Percentiles rank a stretch among this genome's conserved stretches.
phyloP scores from a whole-genome alignment of 92 coral and sea anemone genomes.

The Ricordea florida region DNA sequence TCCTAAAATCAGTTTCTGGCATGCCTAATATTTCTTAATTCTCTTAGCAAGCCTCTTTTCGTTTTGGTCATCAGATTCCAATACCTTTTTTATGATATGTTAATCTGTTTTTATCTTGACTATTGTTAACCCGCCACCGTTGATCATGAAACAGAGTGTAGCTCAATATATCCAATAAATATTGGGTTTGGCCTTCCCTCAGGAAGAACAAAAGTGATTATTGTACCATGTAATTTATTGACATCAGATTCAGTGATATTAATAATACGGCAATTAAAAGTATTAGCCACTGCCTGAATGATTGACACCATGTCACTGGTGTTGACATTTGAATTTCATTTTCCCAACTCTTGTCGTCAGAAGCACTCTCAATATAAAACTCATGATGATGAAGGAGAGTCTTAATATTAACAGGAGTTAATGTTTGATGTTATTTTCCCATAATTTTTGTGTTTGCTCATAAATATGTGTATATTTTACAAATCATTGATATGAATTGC shows the following conservation, averaged over 20 bases:
- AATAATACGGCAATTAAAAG: slow-evolving; percentile 19
- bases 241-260: slow-evolving; percentile 18
- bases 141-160: slow-evolving; percentile 1
- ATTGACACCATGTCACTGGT: slow-evolving; percentile 60
- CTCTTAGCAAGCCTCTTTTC: no score
- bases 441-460: no score
- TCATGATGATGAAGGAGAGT: no score
- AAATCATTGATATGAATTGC: no score
- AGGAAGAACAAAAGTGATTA: slow-evolving; percentile 11
- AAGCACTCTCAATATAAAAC: neutral
- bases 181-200: neutral
- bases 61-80: no score
- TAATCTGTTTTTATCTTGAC: no score
- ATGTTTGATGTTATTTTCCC: no score
- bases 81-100: no score
- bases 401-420: no score
- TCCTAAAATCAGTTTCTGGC: no score
- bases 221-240: slow-evolving; percentile 10
- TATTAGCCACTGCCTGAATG: slow-evolving; percentile 53
- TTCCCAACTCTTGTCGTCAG: slow-evolving; percentile 39
- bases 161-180: slow-evolving; percentile 6
- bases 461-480: no score
- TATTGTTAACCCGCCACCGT: neutral
- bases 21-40: no score
- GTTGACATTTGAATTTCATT: slow-evolving; percentile 50